phyloP scores from a whole-genome alignment of 2,113 vertebrate species.

The Orthonyx spaldingii region DNA sequence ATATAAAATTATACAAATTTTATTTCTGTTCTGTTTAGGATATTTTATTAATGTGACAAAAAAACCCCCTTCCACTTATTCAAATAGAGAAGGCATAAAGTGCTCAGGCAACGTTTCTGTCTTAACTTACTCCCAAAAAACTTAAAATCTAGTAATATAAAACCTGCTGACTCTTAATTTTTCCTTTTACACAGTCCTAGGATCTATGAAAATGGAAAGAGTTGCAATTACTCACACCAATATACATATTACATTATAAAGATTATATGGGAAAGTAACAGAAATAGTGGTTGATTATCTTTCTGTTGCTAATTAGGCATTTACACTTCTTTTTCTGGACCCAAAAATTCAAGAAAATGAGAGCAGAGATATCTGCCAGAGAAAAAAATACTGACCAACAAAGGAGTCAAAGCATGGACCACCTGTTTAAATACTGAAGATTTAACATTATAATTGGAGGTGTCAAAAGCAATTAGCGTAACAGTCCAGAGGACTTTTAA shows the following conservation, averaged over 20 bases:
- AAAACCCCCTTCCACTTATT: background rate
- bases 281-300: background rate
- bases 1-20: background rate
- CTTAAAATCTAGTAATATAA: background rate
- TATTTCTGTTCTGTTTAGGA: background rate
- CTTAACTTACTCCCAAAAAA: background rate
- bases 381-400: constrained; percentile 22
- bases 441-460: background rate
- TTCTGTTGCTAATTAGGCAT: constrained; percentile 4
- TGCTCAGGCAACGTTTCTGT: background rate
- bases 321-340: background rate
- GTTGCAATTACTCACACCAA: background rate
- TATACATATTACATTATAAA: background rate
- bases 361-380: background rate
- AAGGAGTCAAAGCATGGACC: background rate
- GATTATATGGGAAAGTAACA: background rate
- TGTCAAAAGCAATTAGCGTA: background rate
- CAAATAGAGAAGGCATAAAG: background rate
- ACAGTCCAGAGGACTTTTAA: background rate
- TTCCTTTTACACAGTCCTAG: background rate
- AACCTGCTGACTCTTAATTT: background rate
- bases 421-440: background rate
- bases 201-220: background rate
- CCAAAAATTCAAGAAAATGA: background rate
- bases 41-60: background rate